A percentile compares a stretch with the other conserved stretches of the same genome.
These are phyloP conservation scores for Spinibarbus caldwelli DNA, from an alignment of 2,797 vertebrate species.

Conservation along the genomic window DNA sequence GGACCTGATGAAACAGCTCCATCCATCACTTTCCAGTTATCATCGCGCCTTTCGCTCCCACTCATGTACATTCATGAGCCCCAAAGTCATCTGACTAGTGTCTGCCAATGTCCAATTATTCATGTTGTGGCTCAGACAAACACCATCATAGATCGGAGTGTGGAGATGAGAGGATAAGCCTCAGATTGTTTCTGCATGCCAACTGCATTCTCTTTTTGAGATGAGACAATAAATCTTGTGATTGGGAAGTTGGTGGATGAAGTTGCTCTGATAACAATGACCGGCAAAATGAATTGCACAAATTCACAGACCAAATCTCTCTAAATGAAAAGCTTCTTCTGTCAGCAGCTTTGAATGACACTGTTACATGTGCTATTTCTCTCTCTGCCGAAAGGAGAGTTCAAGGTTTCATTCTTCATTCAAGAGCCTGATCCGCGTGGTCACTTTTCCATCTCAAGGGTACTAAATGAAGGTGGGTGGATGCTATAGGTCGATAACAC, in stretches of 20 bases:
- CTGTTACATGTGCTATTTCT: neutral
- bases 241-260: conserved; percentile 20
- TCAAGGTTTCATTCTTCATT: conserved; percentile 69
- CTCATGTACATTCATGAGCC: conserved; percentile 19
- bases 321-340: conserved; percentile 25
- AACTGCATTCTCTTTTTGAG: conserved; percentile 43
- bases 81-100: conserved; percentile 37
- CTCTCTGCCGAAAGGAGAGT: conserved; percentile 61
- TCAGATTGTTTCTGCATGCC: conserved; percentile 20
- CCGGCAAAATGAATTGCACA: conserved; percentile 20
- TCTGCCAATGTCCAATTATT: conserved; percentile 29
- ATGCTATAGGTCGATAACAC: conserved; percentile 46
- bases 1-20: conserved; percentile 42
- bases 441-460: conserved; percentile 55
- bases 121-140: conserved; percentile 37
- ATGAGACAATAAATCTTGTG: conserved; percentile 51
- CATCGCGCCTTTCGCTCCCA: neutral
- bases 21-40: conserved; percentile 41
- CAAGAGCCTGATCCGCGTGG: conserved; percentile 60
- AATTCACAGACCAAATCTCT: conserved; percentile 4
- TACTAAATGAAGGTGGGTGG: conserved; percentile 60
- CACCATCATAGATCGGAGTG: conserved; percentile 15
- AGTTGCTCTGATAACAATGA: conserved; percentile 14
- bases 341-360: conserved; percentile 34
- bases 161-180: conserved; percentile 28